phyloP scores from a whole-genome alignment of 2,888 invertebrate genomes.

The Cryptus armator region DNA sequence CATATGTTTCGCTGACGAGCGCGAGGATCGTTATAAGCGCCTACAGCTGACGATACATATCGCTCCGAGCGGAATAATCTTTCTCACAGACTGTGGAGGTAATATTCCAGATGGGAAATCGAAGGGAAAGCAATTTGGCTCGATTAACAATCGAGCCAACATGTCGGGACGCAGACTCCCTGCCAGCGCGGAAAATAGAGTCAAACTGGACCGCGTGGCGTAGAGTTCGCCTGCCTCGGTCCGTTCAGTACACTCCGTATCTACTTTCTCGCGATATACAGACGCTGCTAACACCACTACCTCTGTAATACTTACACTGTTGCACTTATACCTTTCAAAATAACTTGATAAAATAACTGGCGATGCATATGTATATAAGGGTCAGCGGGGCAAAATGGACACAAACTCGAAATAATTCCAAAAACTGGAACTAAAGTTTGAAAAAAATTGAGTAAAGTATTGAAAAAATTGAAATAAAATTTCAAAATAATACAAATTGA shows the following conservation, averaged over 20 bases:
- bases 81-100: background rate
- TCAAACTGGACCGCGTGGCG: conserved; percentile 27
- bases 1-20: background rate
- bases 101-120: conserved; percentile 8
- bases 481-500: too few species aligned
- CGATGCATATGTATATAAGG: background rate
- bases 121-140: conserved; percentile 47
- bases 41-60: background rate
- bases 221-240: conserved; percentile 20
- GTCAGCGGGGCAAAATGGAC: too few species aligned
- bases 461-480: too few species aligned
- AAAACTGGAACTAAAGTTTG: too few species aligned
- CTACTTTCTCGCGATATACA: conserved; percentile 53
- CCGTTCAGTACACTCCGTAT: conserved; percentile 34
- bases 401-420: too few species aligned
- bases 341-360: conserved; percentile 2
- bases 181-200: conserved; percentile 37
- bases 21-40: background rate
- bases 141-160: conserved; percentile 33
- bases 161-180: background rate
- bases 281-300: conserved; percentile 3
- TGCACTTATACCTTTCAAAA: conserved; percentile 30
- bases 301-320: background rate
- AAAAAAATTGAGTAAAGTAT: too few species aligned
- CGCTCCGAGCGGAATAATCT: conserved; percentile 4